Conservation (phyloP, 2,797 vertebrate species). For the Diplodus puntazzo region DNA sequence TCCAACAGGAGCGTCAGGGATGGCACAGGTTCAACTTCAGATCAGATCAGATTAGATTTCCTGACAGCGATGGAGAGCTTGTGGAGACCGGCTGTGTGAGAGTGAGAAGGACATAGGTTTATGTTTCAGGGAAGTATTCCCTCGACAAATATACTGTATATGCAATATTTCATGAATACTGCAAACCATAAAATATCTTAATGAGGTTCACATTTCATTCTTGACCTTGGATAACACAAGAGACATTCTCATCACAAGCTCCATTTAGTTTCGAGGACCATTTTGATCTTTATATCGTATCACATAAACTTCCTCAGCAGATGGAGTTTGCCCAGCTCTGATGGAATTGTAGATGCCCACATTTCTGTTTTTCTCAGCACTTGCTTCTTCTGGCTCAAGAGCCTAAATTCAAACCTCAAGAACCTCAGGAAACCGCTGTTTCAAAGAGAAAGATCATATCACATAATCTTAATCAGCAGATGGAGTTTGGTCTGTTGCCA, state of each 20-base stretch:
- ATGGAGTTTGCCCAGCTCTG: constrained; percentile 2
- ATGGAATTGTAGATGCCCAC: background rate
- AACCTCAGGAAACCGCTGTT: background rate
- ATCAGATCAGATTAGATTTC: constrained; percentile 22
- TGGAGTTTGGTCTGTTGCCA: background rate
- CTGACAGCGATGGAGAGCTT: constrained; percentile 3
- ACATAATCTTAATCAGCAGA: background rate
- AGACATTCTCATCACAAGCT: background rate
- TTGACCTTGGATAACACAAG: constrained; percentile 10
- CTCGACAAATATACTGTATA: background rate
- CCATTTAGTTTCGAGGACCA: background rate
- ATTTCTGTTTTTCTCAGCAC: background rate
- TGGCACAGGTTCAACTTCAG: constrained; percentile 22
- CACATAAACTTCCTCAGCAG: background rate
- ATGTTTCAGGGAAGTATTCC: background rate
- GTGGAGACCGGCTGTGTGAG: background rate
- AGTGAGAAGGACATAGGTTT: constrained; percentile 1
- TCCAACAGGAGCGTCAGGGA: constrained; percentile 1
- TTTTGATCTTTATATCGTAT: constrained; percentile 3
- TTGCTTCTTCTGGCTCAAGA: background rate
- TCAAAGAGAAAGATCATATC: background rate
- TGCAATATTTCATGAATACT: background rate
- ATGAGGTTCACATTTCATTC: background rate
- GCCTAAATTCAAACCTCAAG: background rate
- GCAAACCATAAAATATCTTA: background rate